Base-by-base conservation (phyloP, 2,113 vertebrate genomes). In the Miniopterus natalensis region DNA sequence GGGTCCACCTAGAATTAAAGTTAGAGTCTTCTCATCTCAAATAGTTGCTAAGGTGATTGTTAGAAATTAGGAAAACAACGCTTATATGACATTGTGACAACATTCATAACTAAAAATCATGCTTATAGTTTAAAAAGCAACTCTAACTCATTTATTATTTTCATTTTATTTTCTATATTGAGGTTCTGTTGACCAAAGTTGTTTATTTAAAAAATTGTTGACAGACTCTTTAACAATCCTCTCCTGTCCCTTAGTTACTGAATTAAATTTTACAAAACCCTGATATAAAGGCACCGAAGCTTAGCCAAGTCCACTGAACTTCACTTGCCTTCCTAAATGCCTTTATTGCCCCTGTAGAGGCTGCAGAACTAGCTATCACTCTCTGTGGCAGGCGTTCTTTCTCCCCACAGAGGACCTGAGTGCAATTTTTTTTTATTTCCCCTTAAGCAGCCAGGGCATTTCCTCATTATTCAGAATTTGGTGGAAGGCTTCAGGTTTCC, bases 401-500 rank as follows among this genome's bases (percentile, higher is more conserved):
- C 12, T 61, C 40, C 51, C 53, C 18, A 53, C 8, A 49, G 63
- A 71, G 65, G 70, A 59, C 36, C 14, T n/a, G 11, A 71, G 57
- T 29, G 49, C 4, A 74, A 29, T 65, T 88, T 84, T 74, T 70
- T 45, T 74, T 90, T 75, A 84, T 88, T 95, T 91, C 45, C 74
- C 21, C 47, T 27, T 45, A 25, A 86, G 65, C 57, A 88, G 84
- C 36, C 36, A 57, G 53, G 42, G 75, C 55, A 66, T 86, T 86
- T 91, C 74, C 88, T 97, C 68, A 73, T 93, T 96, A 96, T 87
- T 87, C 89, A 71, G 87, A 85, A 91, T 25, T 15, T 65, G 59
- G 61, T 5, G 47, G 66, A 94, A 75, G 84, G 70, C 68, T 93
- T 95, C 65, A 79, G 51, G 55, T 81, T 81, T 96, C 88, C 79